phyloP scores from a whole-genome alignment of 2,113 vertebrate genomes.

The Silurus glanis region DNA sequence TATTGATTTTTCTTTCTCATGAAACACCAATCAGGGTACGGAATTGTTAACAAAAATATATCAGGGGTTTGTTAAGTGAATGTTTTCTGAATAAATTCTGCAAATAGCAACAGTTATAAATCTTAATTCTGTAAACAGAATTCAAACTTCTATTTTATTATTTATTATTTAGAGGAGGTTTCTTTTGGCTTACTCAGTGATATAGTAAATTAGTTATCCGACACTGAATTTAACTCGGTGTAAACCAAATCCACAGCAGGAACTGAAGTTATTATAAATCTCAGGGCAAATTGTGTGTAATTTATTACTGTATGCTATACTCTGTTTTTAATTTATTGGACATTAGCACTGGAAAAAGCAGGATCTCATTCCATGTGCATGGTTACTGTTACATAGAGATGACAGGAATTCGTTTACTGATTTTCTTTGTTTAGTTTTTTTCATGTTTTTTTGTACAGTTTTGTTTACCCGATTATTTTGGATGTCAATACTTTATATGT shows the following conservation, averaged over 20 bases:
- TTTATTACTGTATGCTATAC: slow-evolving; percentile 15
- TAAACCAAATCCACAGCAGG: slow-evolving; percentile 28
- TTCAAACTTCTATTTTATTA: neutral
- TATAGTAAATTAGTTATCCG: neutral
- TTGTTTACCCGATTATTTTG: slow-evolving; percentile 63
- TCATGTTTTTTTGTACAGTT: slow-evolving; percentile 54
- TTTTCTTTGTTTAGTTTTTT: slow-evolving; percentile 13
- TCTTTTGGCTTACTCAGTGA: slow-evolving; percentile 5
- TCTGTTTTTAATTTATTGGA: slow-evolving; percentile 44
- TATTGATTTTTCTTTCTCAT: slow-evolving; percentile 15
- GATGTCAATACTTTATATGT: slow-evolving; percentile 73
- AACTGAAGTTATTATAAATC: slow-evolving; percentile 25
- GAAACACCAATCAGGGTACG: neutral
- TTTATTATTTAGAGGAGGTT: slow-evolving; percentile 24
- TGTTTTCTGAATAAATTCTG: neutral
- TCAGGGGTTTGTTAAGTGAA: slow-evolving; percentile 34
- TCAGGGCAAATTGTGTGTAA: slow-evolving; percentile 21
- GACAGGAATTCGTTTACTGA: slow-evolving; percentile 32
- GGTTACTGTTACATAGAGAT: slow-evolving; percentile 43
- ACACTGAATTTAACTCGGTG: slow-evolving; percentile 19
- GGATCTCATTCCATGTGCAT: slow-evolving; percentile 48
- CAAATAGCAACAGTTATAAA: neutral
- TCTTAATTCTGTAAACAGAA: neutral
- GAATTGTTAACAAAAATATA: neutral
- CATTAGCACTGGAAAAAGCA: slow-evolving; percentile 58